Evolutionary conservation across 1,140 invertebrate species (phyloP).

Genomic region (Gonatopus flavifemur): DNA sequence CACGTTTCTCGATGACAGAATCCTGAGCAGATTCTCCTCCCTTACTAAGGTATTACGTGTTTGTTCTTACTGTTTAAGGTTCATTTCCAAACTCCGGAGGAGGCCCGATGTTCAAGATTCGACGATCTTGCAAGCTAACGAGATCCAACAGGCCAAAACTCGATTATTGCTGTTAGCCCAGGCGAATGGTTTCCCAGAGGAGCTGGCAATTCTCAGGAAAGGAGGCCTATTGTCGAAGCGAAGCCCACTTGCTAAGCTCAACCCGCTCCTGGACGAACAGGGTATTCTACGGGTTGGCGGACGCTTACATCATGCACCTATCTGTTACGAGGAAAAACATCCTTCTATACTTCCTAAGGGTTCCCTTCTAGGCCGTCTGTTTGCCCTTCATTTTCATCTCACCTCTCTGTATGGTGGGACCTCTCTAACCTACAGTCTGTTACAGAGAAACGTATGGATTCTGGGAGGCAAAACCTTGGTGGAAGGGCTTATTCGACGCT

Average conservation of each 20-base stretch:
- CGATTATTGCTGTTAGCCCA: neutral
- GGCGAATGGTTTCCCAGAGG: neutral
- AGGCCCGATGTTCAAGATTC: neutral
- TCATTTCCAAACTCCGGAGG: too few relatives aligned
- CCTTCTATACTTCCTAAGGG: constrained; percentile 5
- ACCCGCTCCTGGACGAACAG: constrained; percentile 2
- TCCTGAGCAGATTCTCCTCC: neutral
- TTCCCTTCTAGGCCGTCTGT: neutral
- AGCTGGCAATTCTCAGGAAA: neutral
- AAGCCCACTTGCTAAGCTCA: neutral
- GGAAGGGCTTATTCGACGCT: neutral
- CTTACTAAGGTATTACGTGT: neutral
- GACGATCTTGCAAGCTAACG: neutral
- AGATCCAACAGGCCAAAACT: neutral
- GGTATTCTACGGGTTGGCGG: constrained; percentile 8
- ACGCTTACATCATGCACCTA: neutral
- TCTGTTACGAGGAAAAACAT: constrained; percentile 1
- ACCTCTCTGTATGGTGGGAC: neutral
- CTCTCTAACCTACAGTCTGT: neutral
- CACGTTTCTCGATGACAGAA: neutral
- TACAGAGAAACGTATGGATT: constrained; percentile 2
- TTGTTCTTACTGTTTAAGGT: neutral
- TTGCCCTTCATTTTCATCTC: neutral
- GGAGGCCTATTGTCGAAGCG: neutral
- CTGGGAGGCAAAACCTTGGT: neutral